Base-by-base conservation (phyloP, 64 coral and sea anemone genomes). In the Montipora capricornis region DNA sequence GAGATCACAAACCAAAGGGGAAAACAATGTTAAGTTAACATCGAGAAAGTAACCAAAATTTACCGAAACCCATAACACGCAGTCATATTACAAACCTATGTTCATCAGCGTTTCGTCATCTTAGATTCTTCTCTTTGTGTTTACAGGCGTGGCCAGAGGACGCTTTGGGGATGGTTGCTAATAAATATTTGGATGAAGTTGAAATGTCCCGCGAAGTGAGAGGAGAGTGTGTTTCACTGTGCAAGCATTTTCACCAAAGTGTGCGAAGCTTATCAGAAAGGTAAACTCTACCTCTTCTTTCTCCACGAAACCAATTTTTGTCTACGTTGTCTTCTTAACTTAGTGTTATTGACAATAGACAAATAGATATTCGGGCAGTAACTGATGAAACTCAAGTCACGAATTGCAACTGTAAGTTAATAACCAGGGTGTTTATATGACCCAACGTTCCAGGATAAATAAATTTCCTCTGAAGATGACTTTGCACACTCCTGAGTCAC, bases 131-230 rank as follows among this genome's bases (percentile, higher is more conserved):
- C 9, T 22, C 8, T 5, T 67, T 14, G 45, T 8, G 59, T 69
- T 10, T 45, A 10, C 57, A 98, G 96, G 96, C 78, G 2, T 98
- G 96, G 96, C 97, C 97, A 68, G 92, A 94, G 29, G 97, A 99
- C 69, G 97, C 97, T 4, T 73, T 99, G 11, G 97, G 96, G 68
- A 99, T 99, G 97, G 97, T 99, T 20, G 97, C 97, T 4, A 99
- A 99, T 61, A 99, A 96, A 84, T 99, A 96, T 89, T 87, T 99
- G 5, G 97, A 99, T 70, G 97, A 99, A 29, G 97, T 99, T 3
- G 97, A 99, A 81, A 96, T 99, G 97, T 89, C 94, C 7, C 86
- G 66, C 47, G 89, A 96, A 86, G 92, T 99, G 2, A 86, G 97
- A 17, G 91, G 55, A 48, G 95, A 96, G 76, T 94, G 91, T 49